Conservation (phyloP, 2,797 vertebrate genomes). For the Sebastes taczanowskii region DNA sequence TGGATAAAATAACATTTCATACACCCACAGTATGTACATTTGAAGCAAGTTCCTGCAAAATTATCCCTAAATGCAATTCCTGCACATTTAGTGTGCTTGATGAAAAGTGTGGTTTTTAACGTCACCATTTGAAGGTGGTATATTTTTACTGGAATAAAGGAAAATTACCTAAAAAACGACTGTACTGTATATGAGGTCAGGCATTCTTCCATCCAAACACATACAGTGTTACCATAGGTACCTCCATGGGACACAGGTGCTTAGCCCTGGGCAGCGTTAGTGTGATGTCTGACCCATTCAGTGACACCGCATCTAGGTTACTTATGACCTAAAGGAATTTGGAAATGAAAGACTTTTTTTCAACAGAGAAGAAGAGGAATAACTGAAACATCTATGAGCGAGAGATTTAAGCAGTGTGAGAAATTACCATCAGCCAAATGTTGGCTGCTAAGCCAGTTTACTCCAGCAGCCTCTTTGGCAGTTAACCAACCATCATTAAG, state of each 20-base stretch:
- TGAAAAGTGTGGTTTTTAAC: neutral
- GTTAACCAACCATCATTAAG: conserved; percentile 11
- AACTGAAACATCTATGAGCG: neutral
- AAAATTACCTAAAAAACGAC: neutral
- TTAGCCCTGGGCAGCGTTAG: neutral
- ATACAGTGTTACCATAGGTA: neutral
- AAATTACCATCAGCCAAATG: conserved; percentile 10
- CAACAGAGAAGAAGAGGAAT: neutral
- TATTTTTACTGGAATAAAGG: neutral
- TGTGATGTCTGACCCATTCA: neutral
- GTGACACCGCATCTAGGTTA: conserved; percentile 19
- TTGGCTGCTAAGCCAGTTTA: neutral
- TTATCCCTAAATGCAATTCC: neutral
- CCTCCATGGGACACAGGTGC: neutral
- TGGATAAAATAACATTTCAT: neutral
- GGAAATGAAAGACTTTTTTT: conserved; percentile 16
- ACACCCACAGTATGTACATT: neutral
- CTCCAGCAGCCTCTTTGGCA: conserved; percentile 17
- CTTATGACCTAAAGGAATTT: conserved; percentile 16
- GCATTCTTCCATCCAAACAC: neutral
- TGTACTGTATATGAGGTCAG: neutral
- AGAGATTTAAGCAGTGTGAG: neutral
- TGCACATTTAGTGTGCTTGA: neutral
- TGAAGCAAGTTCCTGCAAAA: neutral
- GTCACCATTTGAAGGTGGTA: neutral